Evolutionary conservation across 2,113 vertebrate species (phyloP), one percentile per base, ranked within the genome.

Genomic region (Tyrannus savana): DNA sequence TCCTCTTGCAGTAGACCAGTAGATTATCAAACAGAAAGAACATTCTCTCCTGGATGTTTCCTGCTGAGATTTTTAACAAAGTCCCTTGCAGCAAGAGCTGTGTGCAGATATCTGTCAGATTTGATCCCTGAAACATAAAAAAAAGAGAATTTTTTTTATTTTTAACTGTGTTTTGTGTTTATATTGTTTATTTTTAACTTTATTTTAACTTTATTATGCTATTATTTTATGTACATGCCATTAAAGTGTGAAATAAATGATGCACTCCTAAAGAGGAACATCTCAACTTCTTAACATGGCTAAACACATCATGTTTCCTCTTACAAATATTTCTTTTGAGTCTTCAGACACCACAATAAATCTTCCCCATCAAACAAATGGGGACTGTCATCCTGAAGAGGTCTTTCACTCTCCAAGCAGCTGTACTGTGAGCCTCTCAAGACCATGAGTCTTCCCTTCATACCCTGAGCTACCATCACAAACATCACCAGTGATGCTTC

Each of bases 11-110:
- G 94, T 99, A 99, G 89, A 99, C 99, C 27, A 99, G 97, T 47
- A 99, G 98, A 97, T 99, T 99, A 98, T 99, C 99, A 2, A 99
- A 99, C n/a, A 99, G 97, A 97, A 99, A 99, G 97, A 99, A 99
- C 95, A 99, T 98, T 23, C 99, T 98, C 88, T 99, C 99, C 95
- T 99, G 99, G 95, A 99, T 99, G 92, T 99, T 99, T 90, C 99
- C 99, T 1, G 99, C 99, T 3, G 99, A 99, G 97, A 99, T 99
- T 97, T 99, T 99, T 84, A 99, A 98, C 88, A 99, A 97, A 90
- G 98, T 99, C 52, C 99, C 99, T 81, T 99, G 99, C 21, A 99
- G 99, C 52, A 99, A 98, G 64, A 99, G 97, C 93, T 99, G 99
- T 23, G 99, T 99, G 94, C 99, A 99, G 96, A 99, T 99, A 95